Base-by-base conservation (phyloP, 2,113 vertebrate genomes). In the Struthio camelus region DNA sequence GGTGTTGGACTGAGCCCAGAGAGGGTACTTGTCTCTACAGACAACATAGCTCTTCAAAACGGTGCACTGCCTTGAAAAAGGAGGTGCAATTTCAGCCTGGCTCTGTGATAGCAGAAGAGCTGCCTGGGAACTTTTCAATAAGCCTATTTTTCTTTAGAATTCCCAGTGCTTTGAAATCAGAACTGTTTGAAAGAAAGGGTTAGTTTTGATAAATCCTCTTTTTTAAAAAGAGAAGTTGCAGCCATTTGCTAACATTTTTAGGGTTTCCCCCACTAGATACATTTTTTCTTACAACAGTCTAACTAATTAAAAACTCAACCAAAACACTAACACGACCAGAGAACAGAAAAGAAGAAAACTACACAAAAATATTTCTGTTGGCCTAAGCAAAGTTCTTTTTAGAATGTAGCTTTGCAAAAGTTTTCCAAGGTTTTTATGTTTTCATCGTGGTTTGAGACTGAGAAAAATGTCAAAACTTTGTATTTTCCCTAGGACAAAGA, bases 401-500 rank as follows among this genome's bases (percentile, higher is more conserved):
- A 36, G 70, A 96, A 36, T 1, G 24, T 3, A 87, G 56, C 70
- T 75, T 69, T 65, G 66, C 48, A 83, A 91, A 91, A 93, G 48
- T 48, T 53, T 58, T 38, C 62, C 19, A 6, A 86, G 77, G 36
- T 25, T 87, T 84, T 38, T 18, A 56, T 6, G 38, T 80, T 94
- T 90, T 76, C 48, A 7, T 51, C 88, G 66, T 30, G 72, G 20
- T 59, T 76, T 44, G 38, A 53, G 61, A 64, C 32, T 48, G 59
- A 80, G 48, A 65, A 50, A 50, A 23, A 51, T 32, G 28, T 28
- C n/a, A 65, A 62, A 30, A 12, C 44, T 50, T 30, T 5, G 15
- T 81, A 40, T 96, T 95, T 95, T 90, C 80, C 77, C 62, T 65
- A 64, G 92, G 83, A 96, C 82, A 80, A 11, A 40, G 61, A 50